A percentile compares a stretch with the other conserved stretches of the same genome.
These are phyloP conservation scores for Chitala chitala DNA, from an alignment of 2,113 vertebrate species.

Conservation along the genomic window DNA sequence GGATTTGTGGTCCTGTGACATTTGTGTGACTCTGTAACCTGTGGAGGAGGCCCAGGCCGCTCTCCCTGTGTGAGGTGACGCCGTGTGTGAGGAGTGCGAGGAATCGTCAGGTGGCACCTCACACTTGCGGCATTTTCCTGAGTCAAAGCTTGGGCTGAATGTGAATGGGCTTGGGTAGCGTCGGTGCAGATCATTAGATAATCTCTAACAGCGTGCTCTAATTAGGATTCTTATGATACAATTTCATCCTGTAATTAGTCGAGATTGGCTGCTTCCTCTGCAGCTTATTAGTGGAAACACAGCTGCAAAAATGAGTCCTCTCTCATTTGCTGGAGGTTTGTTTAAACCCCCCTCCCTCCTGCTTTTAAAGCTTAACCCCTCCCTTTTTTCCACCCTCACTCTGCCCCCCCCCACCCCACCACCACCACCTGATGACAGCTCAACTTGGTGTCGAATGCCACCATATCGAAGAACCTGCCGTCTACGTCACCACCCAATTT, in stretches of 20 bases:
- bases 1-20: slow-evolving; percentile 55
- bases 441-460: slow-evolving; percentile 98
- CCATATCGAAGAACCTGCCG: slow-evolving; percentile 98
- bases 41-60: slow-evolving; percentile 9
- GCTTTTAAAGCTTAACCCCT: slow-evolving; percentile 39
- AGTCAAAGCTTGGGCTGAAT: slow-evolving; percentile 60
- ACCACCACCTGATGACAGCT: too few relatives aligned
- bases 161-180: slow-evolving; percentile 80
- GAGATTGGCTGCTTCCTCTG: slow-evolving; percentile 92
- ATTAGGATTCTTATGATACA: slow-evolving; percentile 99
- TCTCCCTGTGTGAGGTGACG: neutral
- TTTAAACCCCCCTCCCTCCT: slow-evolving; percentile 55
- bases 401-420: slow-evolving; percentile 39
- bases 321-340: slow-evolving; percentile 78
- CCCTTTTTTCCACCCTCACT: slow-evolving; percentile 34
- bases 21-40: slow-evolving; percentile 21
- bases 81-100: slow-evolving; percentile 49
- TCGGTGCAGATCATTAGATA: slow-evolving; percentile 91
- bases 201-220: slow-evolving; percentile 94
- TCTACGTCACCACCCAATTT: slow-evolving; percentile 94
- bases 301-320: slow-evolving; percentile 76
- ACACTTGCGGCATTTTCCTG: slow-evolving; percentile 49
- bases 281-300: slow-evolving; percentile 93
- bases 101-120: slow-evolving; percentile 47
- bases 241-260: slow-evolving; percentile 98